phyloP scores from a whole-genome alignment of 2,113 vertebrate genomes.

The Theristicus caerulescens region DNA sequence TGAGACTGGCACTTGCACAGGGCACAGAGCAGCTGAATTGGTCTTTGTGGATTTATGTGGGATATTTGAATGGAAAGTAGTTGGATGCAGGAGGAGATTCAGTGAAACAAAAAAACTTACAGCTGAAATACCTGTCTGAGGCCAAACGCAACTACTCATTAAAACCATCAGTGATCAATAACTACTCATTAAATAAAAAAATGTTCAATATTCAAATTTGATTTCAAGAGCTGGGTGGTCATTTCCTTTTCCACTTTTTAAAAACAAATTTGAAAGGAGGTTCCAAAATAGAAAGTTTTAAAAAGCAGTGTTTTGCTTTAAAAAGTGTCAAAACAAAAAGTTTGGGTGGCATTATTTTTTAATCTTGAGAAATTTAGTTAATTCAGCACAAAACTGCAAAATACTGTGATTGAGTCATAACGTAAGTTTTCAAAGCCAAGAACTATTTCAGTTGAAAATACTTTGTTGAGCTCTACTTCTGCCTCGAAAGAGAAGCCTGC shows the following conservation, averaged over 20 bases:
- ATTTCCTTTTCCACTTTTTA: neutral
- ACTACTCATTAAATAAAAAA: neutral
- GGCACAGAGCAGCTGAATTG: neutral
- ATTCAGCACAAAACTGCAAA: neutral
- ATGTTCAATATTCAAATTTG: neutral
- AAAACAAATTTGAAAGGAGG: neutral
- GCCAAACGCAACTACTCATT: neutral
- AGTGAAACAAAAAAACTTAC: neutral
- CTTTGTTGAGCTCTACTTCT: slow-evolving; percentile 14
- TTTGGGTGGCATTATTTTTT: neutral
- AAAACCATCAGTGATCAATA: neutral
- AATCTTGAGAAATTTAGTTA: neutral
- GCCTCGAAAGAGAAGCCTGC: slow-evolving; percentile 30
- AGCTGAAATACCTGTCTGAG: neutral
- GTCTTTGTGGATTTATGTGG: neutral
- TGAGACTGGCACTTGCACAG: neutral
- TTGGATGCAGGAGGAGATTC: neutral
- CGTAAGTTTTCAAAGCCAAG: neutral
- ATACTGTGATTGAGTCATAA: neutral
- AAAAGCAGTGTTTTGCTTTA: neutral
- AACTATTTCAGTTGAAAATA: slow-evolving; percentile 1
- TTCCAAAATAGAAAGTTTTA: neutral
- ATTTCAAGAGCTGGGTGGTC: neutral
- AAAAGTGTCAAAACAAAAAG: neutral
- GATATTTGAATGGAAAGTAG: neutral